phyloP scores from a whole-genome alignment of 2,113 vertebrate genomes.

The Connochaetes taurinus region DNA sequence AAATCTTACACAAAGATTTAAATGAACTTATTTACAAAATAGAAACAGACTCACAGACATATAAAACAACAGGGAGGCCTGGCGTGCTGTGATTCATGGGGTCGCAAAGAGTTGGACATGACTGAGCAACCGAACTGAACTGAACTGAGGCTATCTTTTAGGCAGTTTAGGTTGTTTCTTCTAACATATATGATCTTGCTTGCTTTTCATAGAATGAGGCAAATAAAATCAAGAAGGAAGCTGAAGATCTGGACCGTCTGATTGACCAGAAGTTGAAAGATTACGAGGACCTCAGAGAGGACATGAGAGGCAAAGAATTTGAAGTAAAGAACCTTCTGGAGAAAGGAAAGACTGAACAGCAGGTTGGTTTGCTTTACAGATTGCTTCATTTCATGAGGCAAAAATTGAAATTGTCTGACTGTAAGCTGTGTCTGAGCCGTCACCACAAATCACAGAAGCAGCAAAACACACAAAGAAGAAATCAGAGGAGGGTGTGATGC shows the following conservation, averaged over 20 bases:
- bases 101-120: too few relatives aligned
- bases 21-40: too few relatives aligned
- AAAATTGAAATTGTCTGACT: not conserved
- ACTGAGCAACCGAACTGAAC: too few relatives aligned
- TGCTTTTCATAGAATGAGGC: conserved; percentile 85
- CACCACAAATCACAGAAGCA: not conserved
- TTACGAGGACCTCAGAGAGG: conserved; percentile 92
- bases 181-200: not conserved
- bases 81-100: too few relatives aligned
- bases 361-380: conserved; percentile 81
- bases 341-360: conserved; percentile 94
- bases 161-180: not conserved
- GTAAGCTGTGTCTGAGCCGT: fast-evolving
- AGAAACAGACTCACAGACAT: too few relatives aligned
- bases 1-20: too few relatives aligned
- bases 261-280: conserved; percentile 93
- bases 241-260: conserved; percentile 88
- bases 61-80: too few relatives aligned
- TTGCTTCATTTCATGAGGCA: not conserved
- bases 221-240: conserved; percentile 93
- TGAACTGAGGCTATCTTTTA: not conserved
- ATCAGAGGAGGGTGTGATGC: not conserved
- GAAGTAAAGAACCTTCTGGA: conserved; percentile 96
- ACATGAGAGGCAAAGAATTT: conserved; percentile 90
- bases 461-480: fast-evolving